Conservation (phyloP, 2,888 invertebrate species). For the Epinotia bilunana region DNA sequence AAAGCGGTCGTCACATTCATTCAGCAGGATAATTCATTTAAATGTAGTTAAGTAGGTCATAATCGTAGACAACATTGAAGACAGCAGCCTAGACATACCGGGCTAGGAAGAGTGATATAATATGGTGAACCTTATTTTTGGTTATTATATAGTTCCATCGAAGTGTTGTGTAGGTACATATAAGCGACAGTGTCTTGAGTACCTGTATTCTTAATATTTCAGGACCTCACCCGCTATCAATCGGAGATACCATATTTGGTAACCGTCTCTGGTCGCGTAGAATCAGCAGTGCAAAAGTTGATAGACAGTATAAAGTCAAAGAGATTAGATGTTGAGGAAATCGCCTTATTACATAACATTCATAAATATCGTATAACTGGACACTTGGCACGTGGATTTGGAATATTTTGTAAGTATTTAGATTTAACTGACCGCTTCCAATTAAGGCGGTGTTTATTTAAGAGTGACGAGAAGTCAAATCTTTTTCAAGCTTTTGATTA, state of each 20-base stretch:
- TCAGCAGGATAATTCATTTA: no score
- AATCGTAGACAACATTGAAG: not conserved
- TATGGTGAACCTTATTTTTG: not conserved
- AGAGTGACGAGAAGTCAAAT: not conserved
- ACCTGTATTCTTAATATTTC: not conserved
- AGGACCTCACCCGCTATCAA: conserved; percentile 52
- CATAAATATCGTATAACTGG: conserved; percentile 69
- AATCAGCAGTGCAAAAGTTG: conserved; percentile 63
- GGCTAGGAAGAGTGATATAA: not conserved
- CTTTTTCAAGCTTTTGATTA: not conserved
- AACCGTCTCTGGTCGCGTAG: conserved; percentile 83
- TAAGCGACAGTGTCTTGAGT: not conserved
- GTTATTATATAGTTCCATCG: not conserved
- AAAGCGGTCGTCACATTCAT: no score
- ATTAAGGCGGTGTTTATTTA: not conserved
- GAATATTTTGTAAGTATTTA: conserved; percentile 69
- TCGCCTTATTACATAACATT: conserved; percentile 73
- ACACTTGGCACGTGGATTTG: conserved; percentile 86
- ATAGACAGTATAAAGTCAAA: conserved; percentile 60
- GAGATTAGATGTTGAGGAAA: conserved; percentile 75
- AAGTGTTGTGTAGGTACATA: not conserved
- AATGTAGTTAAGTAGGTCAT: no score
- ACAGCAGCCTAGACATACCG: not conserved
- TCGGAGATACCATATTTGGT: conserved; percentile 75
- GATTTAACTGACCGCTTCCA: not conserved